phyloP scores from a whole-genome alignment of 2,888 invertebrate species.

The Abrostola triplasia region DNA sequence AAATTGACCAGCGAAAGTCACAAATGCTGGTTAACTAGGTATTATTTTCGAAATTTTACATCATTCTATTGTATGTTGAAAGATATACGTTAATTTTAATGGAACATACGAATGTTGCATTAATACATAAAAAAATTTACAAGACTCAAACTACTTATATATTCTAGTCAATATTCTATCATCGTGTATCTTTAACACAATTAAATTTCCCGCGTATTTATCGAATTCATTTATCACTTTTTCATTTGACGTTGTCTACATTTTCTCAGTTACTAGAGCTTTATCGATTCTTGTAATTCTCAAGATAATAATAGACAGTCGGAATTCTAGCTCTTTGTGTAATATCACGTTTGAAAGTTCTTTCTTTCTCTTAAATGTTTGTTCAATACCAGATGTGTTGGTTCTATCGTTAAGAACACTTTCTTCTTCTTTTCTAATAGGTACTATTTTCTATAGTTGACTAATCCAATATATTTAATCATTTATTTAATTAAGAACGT shows the following conservation, averaged over 20 bases:
- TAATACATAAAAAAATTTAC: too few relatives aligned
- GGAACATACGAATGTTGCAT: too few relatives aligned
- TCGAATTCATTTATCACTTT: slow-evolving; percentile 55
- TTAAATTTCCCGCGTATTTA: slow-evolving; percentile 58
- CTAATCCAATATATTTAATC: too few relatives aligned
- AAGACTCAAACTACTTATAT: slow-evolving; percentile 14
- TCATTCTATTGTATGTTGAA: slow-evolving; percentile 25
- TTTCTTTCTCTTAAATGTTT: too few relatives aligned
- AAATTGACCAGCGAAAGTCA: slow-evolving; percentile 67
- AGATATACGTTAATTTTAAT: too few relatives aligned
- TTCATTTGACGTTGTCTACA: slow-evolving; percentile 51
- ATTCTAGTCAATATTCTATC: slow-evolving; percentile 26
- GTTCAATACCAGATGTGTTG: too few relatives aligned
- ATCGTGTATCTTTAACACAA: slow-evolving; percentile 50
- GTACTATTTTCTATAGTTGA: too few relatives aligned
- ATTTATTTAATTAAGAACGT: too few relatives aligned
- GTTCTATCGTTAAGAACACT: too few relatives aligned
- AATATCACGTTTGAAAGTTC: too few relatives aligned
- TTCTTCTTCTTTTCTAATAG: too few relatives aligned
- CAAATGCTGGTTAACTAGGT: slow-evolving; percentile 45
- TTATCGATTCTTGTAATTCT: slow-evolving; percentile 29
- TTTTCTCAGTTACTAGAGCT: slow-evolving; percentile 37
- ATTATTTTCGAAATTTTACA: slow-evolving; percentile 36
- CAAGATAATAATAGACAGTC: slow-evolving; percentile 33
- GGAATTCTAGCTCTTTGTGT: not conserved